Evolutionary conservation across 2,113 vertebrate genomes (phyloP), one percentile per base, ranked within the genome.

Genomic region (Oophaga pumilio): DNA sequence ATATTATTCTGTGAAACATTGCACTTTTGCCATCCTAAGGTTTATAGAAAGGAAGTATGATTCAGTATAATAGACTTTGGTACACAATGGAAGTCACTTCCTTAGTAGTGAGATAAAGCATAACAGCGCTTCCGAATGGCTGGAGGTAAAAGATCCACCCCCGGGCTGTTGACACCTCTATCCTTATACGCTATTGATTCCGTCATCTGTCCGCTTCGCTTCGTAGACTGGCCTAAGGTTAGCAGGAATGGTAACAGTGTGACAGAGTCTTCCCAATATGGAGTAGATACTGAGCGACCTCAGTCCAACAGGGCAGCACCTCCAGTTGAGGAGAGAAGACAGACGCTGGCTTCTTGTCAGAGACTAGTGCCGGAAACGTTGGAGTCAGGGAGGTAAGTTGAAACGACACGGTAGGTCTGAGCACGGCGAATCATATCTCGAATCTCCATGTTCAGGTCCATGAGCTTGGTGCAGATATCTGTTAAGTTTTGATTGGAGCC

Each of bases 401-500:
- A 95, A 91, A 98, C 94, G 66, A 97, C 94, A 7, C 96, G 93
- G 93, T 97, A 97, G 89, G 95, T 97, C 92, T 97, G 97, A 62
- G 97, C 96, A 79, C 95, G 92, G 85, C 96, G 93, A 62, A 99
- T 97, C 96, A 97, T 97, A 91, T 97, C 97, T 1, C 96, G 95
- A 89, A 99, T 98, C 93, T 98, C 97, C 73, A 95, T 94, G 62
- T 99, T 99, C 74, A 99, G 95, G 89, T 98, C 97, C 95, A 97
- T 99, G 78, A 99, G 86, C 90, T 96, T 97, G 85, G 93, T 93
- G 82, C 98, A 97, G 92, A 98, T 97, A 89, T 98, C 96, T 0
- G 96, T 96, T 88, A 99, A 93, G 94, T 97, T 98, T 92, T 97
- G 97, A 91, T 96, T 97, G 66, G 96, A 98, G 89, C 98, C 97